phyloP scores from a whole-genome alignment of 2,888 invertebrate species.

The Agrilus biguttatus region DNA sequence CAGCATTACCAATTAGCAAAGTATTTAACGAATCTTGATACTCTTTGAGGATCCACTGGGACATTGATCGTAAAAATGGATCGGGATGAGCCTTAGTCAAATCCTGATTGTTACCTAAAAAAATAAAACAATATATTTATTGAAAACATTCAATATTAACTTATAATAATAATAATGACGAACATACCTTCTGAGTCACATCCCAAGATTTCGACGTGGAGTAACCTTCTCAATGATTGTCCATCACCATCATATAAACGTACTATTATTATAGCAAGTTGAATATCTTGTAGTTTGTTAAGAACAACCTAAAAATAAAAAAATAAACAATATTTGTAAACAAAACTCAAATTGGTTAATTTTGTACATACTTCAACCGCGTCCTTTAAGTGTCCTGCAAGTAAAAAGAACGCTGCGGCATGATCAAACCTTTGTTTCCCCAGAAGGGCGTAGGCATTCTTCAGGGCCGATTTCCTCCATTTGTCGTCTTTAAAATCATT shows the following conservation, averaged over 20 bases:
- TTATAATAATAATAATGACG: not conserved
- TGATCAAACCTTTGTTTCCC: conserved; percentile 92
- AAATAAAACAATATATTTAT: not conserved
- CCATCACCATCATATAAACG: conserved; percentile 77
- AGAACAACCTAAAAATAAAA: conserved; percentile 52
- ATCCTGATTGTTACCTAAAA: conserved; percentile 45
- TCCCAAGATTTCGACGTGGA: conserved; percentile 68
- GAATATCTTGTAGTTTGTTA: conserved; percentile 85
- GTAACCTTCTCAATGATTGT: conserved; percentile 55
- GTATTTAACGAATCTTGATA: conserved; percentile 79
- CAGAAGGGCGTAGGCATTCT: conserved; percentile 93
- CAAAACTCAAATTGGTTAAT: no score
- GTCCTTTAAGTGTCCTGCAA: conserved; percentile 88
- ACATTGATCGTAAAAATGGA: conserved; percentile 96
- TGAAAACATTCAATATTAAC: not conserved
- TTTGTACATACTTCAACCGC: conserved; percentile 65
- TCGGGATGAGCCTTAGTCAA: conserved; percentile 72
- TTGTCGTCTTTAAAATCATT: conserved; percentile 88
- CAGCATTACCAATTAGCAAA: conserved; percentile 63
- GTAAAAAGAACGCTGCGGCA: conserved; percentile 94
- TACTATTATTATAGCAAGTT: conserved; percentile 87
- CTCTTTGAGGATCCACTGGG: conserved; percentile 89
- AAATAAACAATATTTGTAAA: not conserved
- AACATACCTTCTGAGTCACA: conserved; percentile 44
- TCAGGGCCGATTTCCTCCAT: conserved; percentile 94